Evolutionary conservation across 2,113 vertebrate genomes (phyloP).

Genomic region (Rattus norvegicus): DNA sequence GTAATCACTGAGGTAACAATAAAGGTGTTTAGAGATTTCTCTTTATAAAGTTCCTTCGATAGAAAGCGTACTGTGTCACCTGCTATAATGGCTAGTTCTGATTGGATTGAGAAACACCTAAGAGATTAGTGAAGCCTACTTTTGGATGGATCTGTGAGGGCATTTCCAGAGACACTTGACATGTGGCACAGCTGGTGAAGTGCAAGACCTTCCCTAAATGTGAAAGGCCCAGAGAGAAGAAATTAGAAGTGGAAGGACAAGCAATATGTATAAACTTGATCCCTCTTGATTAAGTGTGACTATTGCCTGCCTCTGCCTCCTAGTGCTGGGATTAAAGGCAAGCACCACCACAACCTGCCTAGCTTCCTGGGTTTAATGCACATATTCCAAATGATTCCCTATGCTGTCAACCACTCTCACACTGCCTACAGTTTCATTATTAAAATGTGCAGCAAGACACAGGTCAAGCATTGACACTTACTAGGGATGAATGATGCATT

Average conservation of each 20-base stretch:
- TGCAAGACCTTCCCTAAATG: background rate
- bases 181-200: background rate
- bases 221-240: background rate
- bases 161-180: background rate
- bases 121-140: background rate
- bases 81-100: background rate
- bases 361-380: background rate
- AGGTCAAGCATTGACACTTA: background rate
- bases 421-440: background rate
- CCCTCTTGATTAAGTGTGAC: background rate
- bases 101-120: background rate
- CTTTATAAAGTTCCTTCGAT: background rate
- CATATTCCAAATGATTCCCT: background rate
- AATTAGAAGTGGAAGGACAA: background rate
- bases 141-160: too few relatives aligned
- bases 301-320: background rate
- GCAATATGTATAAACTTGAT: background rate
- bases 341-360: background rate
- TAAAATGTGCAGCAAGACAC: background rate
- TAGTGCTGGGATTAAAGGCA: background rate
- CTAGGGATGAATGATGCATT: background rate
- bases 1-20: background rate
- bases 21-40: background rate
- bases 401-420: background rate
- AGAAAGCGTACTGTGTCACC: accelerated